Conservation (phyloP, 2,888 invertebrate genomes). For the Oscheius sp. region DNA sequence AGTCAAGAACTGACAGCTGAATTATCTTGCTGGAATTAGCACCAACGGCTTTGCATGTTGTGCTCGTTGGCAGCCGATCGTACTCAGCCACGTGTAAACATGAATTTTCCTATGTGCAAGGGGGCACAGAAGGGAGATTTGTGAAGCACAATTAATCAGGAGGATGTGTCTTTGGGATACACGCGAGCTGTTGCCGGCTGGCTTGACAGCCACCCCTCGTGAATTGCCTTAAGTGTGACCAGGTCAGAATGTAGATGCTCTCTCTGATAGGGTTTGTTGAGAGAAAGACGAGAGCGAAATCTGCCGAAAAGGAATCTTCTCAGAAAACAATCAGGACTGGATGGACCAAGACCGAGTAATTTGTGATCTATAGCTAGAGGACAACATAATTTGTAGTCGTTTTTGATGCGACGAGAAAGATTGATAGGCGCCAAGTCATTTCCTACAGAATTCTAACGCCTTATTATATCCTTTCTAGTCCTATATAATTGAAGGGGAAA, state of each 20-base stretch:
- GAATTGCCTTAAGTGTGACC: background rate
- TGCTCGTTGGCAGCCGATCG: background rate
- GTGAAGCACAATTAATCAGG: slow-evolving; percentile 11
- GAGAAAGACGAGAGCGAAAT: no score
- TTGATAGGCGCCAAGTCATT: background rate
- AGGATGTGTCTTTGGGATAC: slow-evolving; percentile 3
- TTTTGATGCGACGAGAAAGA: background rate
- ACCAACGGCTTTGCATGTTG: background rate
- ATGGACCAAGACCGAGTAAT: background rate
- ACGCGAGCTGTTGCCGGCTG: slow-evolving; percentile 4
- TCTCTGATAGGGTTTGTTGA: background rate
- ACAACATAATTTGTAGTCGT: background rate
- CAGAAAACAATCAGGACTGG: background rate
- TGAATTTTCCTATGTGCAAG: no score
- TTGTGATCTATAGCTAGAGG: background rate
- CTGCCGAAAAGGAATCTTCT: background rate
- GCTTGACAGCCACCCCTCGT: background rate
- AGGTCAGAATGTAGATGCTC: background rate
- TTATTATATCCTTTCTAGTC: background rate
- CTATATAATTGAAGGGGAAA: background rate
- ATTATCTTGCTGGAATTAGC: background rate
- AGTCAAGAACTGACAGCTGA: slow-evolving; percentile 7
- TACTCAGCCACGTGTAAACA: background rate
- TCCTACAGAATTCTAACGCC: no score
- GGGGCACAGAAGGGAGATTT: background rate